Conservation (phyloP, 64 coral and sea anemone genomes). For the Montipora foliosa region DNA sequence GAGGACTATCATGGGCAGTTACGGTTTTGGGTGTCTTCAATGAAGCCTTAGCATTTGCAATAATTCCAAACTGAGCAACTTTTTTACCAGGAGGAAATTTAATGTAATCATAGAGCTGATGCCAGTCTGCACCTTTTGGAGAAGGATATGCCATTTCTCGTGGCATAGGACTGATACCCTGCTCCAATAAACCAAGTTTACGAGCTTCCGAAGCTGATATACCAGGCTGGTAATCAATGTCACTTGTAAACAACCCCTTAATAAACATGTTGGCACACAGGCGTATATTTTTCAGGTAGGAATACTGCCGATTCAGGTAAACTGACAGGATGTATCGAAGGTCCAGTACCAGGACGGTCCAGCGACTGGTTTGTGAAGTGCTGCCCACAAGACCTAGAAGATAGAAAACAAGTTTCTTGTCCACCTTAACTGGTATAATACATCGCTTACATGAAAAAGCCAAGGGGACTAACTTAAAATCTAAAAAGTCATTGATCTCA, state of each 20-base stretch:
- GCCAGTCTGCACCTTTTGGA: conserved; percentile 90
- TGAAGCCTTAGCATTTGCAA: conserved; percentile 72
- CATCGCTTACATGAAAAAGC: too few relatives aligned
- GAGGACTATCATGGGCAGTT: neutral
- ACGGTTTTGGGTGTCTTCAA: neutral
- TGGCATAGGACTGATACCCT: conserved; percentile 81
- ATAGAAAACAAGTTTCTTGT: neutral
- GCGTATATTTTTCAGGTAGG: conserved; percentile 90
- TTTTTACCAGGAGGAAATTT: conserved; percentile 89
- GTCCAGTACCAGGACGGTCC: conserved; percentile 93
- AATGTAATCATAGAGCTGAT: conserved; percentile 86
- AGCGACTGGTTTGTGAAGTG: conserved; percentile 80
- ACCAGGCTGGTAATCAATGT: conserved; percentile 95
- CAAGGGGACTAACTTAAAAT: too few relatives aligned
- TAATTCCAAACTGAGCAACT: conserved; percentile 83
- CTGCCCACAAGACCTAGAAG: conserved; percentile 80
- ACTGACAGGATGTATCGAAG: conserved; percentile 89
- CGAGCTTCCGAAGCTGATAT: conserved; percentile 86
- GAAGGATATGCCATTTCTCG: conserved; percentile 95
- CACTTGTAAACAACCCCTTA: conserved; percentile 96
- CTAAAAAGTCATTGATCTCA: too few relatives aligned
- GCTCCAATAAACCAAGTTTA: conserved; percentile 82
- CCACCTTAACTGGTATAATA: too few relatives aligned
- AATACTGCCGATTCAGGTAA: conserved; percentile 91
- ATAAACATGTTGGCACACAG: conserved; percentile 99